Conservation (phyloP, 2,888 invertebrate genomes). For the Nomada fucata region DNA sequence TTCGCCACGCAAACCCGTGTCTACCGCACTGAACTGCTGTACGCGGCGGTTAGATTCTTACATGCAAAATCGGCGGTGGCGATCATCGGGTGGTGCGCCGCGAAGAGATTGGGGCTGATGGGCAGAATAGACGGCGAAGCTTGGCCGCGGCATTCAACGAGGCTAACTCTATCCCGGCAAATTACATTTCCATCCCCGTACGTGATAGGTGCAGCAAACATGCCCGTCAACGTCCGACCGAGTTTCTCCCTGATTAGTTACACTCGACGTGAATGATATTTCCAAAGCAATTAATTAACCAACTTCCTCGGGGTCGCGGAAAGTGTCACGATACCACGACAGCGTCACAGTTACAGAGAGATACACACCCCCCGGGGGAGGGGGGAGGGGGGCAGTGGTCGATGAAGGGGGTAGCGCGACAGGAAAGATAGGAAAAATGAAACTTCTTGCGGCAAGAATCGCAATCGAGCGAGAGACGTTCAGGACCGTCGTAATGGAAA, state of each 20-base stretch:
- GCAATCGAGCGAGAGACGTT: constrained; percentile 41
- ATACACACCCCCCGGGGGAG: not conserved
- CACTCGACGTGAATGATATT: constrained; percentile 74
- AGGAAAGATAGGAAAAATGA: constrained; percentile 40
- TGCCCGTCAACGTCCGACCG: constrained; percentile 77
- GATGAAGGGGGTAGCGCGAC: not conserved
- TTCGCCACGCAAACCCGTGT: constrained; percentile 41
- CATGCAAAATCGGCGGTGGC: constrained; percentile 66
- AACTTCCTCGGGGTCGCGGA: constrained; percentile 58
- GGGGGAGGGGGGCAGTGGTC: not conserved
- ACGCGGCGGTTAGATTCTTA: constrained; percentile 56
- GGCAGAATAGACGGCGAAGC: constrained; percentile 62
- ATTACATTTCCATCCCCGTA: constrained; percentile 78
- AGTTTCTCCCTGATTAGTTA: constrained; percentile 76
- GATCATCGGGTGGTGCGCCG: constrained; percentile 69
- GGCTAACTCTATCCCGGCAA: constrained; percentile 76
- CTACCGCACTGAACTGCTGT: not conserved
- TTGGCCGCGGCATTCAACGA: constrained; percentile 73
- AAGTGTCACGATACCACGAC: constrained; percentile 26
- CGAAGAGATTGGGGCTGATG: constrained; percentile 56
- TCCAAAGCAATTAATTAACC: constrained; percentile 76
- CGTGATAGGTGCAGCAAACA: constrained; percentile 77
- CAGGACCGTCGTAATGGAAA: constrained; percentile 62
- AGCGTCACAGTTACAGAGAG: no score
- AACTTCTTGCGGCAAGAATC: constrained; percentile 58